Conservation (phyloP, 2,888 invertebrate genomes). For the Phymatocera aterrima region DNA sequence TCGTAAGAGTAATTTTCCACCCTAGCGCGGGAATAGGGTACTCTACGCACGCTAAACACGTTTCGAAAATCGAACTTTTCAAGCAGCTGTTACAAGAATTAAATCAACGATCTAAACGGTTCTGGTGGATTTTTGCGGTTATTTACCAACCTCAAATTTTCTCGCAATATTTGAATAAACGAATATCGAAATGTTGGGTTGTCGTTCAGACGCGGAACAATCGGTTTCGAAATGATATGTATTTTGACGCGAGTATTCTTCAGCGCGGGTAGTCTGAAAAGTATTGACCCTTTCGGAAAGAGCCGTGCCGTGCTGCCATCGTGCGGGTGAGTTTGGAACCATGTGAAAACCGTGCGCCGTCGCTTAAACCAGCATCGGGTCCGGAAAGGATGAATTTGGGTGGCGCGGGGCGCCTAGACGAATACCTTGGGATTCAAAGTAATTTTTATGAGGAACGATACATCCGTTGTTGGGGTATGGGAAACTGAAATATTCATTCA, state of each 20-base stretch:
- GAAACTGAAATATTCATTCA: conserved; percentile 40
- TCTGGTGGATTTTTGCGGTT: no score
- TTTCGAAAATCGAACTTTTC: no score
- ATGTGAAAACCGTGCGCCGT: conserved; percentile 6
- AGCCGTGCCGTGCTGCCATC: conserved; percentile 66
- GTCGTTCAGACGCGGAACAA: neutral
- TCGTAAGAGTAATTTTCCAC: no score
- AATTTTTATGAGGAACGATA: conserved; percentile 15
- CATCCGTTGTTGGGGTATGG: conserved; percentile 23
- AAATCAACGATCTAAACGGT: no score
- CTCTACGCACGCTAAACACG: no score
- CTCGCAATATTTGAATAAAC: neutral
- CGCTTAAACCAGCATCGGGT: neutral
- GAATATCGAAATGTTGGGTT: neutral
- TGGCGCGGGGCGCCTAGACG: neutral
- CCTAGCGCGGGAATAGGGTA: no score
- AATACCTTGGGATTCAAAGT: conserved; percentile 20
- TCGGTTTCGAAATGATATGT: neutral
- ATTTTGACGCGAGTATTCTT: neutral
- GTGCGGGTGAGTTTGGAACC: conserved; percentile 45
- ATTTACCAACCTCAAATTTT: neutral
- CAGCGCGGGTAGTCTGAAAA: conserved; percentile 18
- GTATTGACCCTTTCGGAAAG: conserved; percentile 42
- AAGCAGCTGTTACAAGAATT: no score
- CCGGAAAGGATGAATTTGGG: conserved; percentile 22